Evolutionary conservation across 2,113 vertebrate species (phyloP).

Genomic region (Puntigrus tetrazona): DNA sequence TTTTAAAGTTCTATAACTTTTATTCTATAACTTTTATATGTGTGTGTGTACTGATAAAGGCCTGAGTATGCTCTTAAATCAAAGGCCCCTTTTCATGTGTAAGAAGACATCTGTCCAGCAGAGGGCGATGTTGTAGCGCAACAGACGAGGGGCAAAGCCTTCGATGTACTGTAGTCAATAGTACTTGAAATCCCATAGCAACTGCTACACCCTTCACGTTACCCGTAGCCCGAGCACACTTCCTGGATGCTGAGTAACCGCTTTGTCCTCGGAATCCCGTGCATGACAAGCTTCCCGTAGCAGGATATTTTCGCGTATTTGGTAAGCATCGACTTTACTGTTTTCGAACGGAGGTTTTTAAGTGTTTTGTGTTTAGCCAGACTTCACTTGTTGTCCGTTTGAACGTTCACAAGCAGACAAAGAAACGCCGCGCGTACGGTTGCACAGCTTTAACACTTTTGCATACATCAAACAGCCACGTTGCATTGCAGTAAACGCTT

Average conservation of each 20-base stretch:
- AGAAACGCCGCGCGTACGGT: not conserved
- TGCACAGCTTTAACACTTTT: not conserved
- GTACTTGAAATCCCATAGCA: not conserved
- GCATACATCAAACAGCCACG: not conserved
- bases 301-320: not conserved
- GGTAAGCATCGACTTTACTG: not conserved
- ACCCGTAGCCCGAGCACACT: not conserved
- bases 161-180: constrained; percentile 7
- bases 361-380: not conserved
- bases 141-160: not conserved
- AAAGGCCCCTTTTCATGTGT: not conserved
- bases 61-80: not conserved
- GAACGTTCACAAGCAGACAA: not conserved
- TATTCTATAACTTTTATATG: too few relatives aligned
- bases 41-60: too few relatives aligned
- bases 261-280: not conserved
- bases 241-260: constrained; percentile 16
- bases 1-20: too few relatives aligned
- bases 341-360: not conserved
- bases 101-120: not conserved
- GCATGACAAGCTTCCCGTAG: not conserved
- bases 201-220: too few relatives aligned
- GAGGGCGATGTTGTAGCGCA: not conserved
- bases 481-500: not conserved
- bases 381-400: not conserved